Evolutionary conservation across 2,113 vertebrate genomes (phyloP).

Genomic region (Hippocampus guttulatus): DNA sequence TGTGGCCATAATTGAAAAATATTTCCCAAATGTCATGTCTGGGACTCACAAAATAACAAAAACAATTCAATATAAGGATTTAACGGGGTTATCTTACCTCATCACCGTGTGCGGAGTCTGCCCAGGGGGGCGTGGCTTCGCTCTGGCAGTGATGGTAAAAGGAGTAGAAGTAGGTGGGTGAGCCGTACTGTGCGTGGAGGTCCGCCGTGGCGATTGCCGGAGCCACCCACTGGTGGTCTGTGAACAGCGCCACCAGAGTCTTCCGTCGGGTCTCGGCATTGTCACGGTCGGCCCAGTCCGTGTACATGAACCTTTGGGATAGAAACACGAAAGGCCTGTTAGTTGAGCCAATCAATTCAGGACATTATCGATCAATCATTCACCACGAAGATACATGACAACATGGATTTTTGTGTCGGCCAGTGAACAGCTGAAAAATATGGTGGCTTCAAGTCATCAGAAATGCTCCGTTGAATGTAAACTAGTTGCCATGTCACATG

Average conservation of each 20-base stretch:
- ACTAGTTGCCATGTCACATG: background rate
- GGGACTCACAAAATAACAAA: background rate
- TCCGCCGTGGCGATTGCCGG: conserved; percentile 94
- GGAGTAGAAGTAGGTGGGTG: conserved; percentile 96
- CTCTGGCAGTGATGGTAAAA: conserved; percentile 98
- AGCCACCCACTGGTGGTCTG: conserved; percentile 98
- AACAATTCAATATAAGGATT: background rate
- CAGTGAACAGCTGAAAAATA: background rate
- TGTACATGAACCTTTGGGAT: conserved; percentile 89
- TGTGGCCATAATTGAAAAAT: background rate
- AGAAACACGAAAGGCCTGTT: background rate
- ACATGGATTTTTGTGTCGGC: background rate
- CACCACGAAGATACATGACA: background rate
- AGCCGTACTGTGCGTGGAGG: conserved; percentile 94
- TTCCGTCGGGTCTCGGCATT: conserved; percentile 87
- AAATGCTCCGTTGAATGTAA: background rate
- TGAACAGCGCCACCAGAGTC: conserved; percentile 90
- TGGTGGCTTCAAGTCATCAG: background rate
- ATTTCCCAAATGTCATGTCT: background rate
- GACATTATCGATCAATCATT: background rate
- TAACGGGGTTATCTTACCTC: conserved; percentile 60
- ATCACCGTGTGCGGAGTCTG: conserved; percentile 93
- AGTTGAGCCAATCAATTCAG: background rate
- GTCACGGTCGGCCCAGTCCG: conserved; percentile 94
- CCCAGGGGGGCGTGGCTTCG: conserved; percentile 91